Percentiles rank a stretch among this genome's conserved stretches.
Evolutionary conservation across 2,797 vertebrate species (phyloP).

Genomic region (Lepilemur septentrionalis): DNA sequence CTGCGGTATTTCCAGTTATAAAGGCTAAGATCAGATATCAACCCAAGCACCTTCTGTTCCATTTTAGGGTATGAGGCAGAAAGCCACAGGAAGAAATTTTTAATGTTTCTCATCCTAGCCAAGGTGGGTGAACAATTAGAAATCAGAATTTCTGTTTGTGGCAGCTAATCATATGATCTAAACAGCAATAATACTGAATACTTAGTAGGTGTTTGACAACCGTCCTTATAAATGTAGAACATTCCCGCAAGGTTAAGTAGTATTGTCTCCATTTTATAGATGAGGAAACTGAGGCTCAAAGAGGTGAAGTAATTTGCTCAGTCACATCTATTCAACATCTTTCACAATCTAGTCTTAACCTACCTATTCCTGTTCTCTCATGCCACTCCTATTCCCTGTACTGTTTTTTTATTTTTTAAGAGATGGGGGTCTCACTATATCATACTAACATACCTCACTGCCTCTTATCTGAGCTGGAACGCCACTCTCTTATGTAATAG

Average conservation of each 20-base stretch:
- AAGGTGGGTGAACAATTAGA: neutral
- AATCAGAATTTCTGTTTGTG: slow-evolving; percentile 20
- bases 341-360: neutral
- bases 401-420: too few species aligned
- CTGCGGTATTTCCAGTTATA: slow-evolving; percentile 9
- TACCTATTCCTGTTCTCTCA: neutral
- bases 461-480: slow-evolving; percentile 48
- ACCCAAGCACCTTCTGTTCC: neutral
- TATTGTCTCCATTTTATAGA: neutral
- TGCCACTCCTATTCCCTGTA: neutral
- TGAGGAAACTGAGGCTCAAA: slow-evolving; percentile 36
- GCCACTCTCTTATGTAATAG: neutral
- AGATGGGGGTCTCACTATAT: too few species aligned
- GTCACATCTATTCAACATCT: slow-evolving; percentile 5
- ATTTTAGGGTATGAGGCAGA: neutral
- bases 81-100: neutral
- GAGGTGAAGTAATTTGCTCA: slow-evolving; percentile 14
- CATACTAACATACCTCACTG: slow-evolving; percentile 42
- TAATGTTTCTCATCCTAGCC: neutral
- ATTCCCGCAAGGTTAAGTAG: neutral
- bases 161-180: neutral
- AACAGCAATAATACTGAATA: neutral
- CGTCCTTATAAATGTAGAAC: slow-evolving; percentile 1
- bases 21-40: slow-evolving; percentile 45
- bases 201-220: neutral